Base-by-base conservation (phyloP, 1,140 invertebrate genomes). In the Paraescarpia echinospica region DNA sequence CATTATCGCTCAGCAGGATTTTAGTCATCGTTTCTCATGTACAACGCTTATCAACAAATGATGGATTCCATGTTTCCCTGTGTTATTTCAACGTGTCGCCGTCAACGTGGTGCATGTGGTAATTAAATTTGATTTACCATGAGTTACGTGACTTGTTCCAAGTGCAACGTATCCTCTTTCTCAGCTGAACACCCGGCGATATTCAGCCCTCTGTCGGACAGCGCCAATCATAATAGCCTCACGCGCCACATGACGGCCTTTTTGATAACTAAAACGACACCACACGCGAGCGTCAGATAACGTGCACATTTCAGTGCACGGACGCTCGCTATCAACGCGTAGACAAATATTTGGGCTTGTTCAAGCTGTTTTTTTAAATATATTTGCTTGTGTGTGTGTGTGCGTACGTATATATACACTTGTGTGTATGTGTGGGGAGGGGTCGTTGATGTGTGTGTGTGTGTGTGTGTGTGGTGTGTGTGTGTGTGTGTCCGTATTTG, bases 81-180 rank as follows among this genome's bases (percentile, higher is more conserved):
- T 77, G 22, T 77, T 77, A 31, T 77, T 77, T 77, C 9, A 77
- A 27, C 59, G 2, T 77, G 12, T 77, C 22, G 59, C 59, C 4
- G 59, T 18, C 59, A 77, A 31, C 22, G 27, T 31, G 59, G 59
- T 77, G 59, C 59, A 77, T 31, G 48, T 51, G 48, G 48, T 51
- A 8, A 51, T 51, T 51, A 77, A 77, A 77, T 77, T 77, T 77
- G 59, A 77, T 77, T 77, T 77, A 77, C 59, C 59, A 31, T 77
- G 59, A 77, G 59, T 77, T 77, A 77, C 59, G 59, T 77, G 59
- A 77, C 59, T 77, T 77, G 59, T 77, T 77, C 59, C 59, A 77
- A 77, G 59, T 77, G 59, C 59, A 77, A 77, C 59, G 59, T 77
- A 77, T 77, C 59, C 59, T 77, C 59, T 77, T 12, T 41, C 59